These are phyloP conservation scores for Oceanodroma leucorhoa DNA, from an alignment of 2,797 vertebrate species.

Conservation along the genomic window DNA sequence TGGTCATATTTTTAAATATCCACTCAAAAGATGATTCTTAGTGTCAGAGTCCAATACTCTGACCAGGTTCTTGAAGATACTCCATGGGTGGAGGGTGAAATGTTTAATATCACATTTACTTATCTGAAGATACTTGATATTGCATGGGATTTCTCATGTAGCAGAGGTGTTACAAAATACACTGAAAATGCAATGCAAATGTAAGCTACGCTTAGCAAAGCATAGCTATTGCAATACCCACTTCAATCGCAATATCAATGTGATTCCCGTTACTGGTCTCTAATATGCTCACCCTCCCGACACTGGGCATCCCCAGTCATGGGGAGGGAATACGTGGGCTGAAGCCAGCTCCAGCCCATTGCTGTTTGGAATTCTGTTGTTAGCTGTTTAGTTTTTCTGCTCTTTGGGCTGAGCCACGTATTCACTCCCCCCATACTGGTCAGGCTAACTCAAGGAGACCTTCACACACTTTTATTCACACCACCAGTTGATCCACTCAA, in stretches of 20 bases:
- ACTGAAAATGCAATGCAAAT: background rate
- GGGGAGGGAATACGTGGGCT: background rate
- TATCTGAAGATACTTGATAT: background rate
- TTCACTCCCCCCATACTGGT: background rate
- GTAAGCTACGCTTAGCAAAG: background rate
- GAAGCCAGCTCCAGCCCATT: background rate
- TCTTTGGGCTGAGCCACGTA: background rate
- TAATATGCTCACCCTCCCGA: fast-evolving
- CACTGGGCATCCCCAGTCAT: background rate
- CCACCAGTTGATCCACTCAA: background rate
- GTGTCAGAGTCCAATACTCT: background rate
- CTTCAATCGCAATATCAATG: background rate
- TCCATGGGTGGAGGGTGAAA: background rate
- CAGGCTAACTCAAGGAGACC: background rate
- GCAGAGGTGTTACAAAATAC: background rate
- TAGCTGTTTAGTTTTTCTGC: background rate
- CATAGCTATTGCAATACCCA: background rate
- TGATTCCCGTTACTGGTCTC: background rate
- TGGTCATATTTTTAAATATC: background rate
- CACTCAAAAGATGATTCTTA: background rate
- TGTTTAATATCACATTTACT: background rate
- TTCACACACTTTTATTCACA: background rate
- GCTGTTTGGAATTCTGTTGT: background rate
- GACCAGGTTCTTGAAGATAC: background rate
- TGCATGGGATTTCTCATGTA: background rate